Evolutionary conservation across 2,888 invertebrate genomes (phyloP).

Genomic region (Leptinotarsa peninsularis): DNA sequence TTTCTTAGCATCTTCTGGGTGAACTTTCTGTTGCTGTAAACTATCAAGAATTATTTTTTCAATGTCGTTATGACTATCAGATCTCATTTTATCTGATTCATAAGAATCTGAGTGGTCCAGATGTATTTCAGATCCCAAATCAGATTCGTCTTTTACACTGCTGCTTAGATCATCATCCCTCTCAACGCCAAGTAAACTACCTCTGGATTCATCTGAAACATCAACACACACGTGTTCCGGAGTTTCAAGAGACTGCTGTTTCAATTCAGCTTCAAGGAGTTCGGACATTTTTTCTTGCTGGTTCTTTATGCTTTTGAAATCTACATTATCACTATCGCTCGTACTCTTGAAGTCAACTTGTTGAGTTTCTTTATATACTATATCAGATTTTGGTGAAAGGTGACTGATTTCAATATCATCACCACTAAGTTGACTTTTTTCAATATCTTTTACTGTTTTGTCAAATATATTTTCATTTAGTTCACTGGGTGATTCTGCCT

Average conservation of each 20-base stretch:
- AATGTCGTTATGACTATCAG: conserved; percentile 64
- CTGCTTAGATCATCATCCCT: conserved; percentile 63
- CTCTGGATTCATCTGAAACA: conserved; percentile 15
- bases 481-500: neutral
- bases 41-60: conserved; percentile 64
- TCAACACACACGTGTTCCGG: conserved; percentile 4
- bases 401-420: neutral
- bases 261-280: conserved; percentile 47
- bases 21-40: conserved; percentile 64
- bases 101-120: conserved; percentile 63
- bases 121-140: conserved; percentile 64
- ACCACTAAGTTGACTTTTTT: neutral
- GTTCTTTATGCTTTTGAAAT: conserved; percentile 37
- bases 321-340: conserved; percentile 30
- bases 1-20: conserved; percentile 67
- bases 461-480: neutral
- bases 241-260: conserved; percentile 35
- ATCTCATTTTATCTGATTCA: conserved; percentile 61
- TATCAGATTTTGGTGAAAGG: neutral
- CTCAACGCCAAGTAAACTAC: conserved; percentile 48
- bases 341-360: neutral
- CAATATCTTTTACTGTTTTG: neutral
- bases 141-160: conserved; percentile 61
- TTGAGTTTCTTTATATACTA: too few relatives aligned
- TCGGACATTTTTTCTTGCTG: conserved; percentile 49